Conservation (phyloP, 2,797 vertebrate genomes). For the Melanotaenia pygmaea region DNA sequence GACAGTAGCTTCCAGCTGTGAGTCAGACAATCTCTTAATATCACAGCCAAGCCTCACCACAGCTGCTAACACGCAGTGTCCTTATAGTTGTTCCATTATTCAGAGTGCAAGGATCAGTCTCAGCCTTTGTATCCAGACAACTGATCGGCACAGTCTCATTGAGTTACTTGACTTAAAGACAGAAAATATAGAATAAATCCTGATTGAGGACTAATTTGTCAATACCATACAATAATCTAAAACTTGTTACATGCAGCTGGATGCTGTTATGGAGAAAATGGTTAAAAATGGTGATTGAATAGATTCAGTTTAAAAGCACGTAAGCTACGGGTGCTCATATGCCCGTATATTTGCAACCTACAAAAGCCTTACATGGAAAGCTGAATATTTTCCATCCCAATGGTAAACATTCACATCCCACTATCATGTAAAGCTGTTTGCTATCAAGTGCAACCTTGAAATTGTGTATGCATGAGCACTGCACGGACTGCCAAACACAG, state of each 20-base stretch:
- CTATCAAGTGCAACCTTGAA: slow-evolving; percentile 72
- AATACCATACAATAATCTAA: not conserved
- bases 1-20: slow-evolving; percentile 50
- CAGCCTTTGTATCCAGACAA: slow-evolving; percentile 39
- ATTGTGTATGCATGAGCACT: slow-evolving; percentile 75
- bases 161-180: slow-evolving; percentile 20
- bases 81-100: slow-evolving; percentile 56
- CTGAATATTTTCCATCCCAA: slow-evolving; percentile 70
- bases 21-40: slow-evolving; percentile 43
- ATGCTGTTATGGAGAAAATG: not conserved
- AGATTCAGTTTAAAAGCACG: slow-evolving; percentile 8
- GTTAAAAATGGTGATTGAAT: not conserved
- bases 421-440: slow-evolving; percentile 77
- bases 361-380: slow-evolving; percentile 61
- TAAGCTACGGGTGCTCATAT: not conserved
- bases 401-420: slow-evolving; percentile 67
- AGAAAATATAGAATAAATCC: slow-evolving; percentile 21
- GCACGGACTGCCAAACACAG: slow-evolving; percentile 70
- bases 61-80: slow-evolving; percentile 41
- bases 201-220: not conserved
- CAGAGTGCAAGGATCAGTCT: slow-evolving; percentile 45
- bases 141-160: slow-evolving; percentile 33
- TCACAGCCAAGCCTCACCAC: slow-evolving; percentile 32
- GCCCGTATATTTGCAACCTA: slow-evolving; percentile 23
- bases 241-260: slow-evolving; percentile 4